These are phyloP conservation scores for Anhinga anhinga DNA, from an alignment of 2,113 vertebrate species.

Conservation along the genomic window DNA sequence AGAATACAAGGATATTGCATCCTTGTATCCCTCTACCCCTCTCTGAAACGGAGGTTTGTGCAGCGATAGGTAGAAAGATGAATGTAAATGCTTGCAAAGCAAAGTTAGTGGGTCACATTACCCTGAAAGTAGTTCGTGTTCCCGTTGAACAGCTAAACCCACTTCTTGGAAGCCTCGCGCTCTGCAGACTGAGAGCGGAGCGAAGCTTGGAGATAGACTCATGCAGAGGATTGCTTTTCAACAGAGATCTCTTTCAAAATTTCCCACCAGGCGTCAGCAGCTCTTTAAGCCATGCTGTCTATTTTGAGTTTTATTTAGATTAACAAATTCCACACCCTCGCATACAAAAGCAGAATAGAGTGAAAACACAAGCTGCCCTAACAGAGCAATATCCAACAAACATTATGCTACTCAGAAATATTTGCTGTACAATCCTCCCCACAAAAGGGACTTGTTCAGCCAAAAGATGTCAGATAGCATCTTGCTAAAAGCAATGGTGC, in stretches of 20 bases:
- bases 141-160: not conserved
- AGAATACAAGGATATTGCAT: too few species aligned
- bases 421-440: slow-evolving; percentile 78
- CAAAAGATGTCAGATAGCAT: slow-evolving; percentile 83
- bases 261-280: slow-evolving; percentile 75
- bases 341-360: slow-evolving; percentile 79
- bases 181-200: not conserved
- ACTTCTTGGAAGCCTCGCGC: not conserved
- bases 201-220: not conserved
- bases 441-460: slow-evolving; percentile 78
- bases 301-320: slow-evolving; percentile 86
- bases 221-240: slow-evolving; percentile 58
- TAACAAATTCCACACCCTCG: slow-evolving; percentile 83
- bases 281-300: slow-evolving; percentile 72
- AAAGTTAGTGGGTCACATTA: fast-evolving
- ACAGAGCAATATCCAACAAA: slow-evolving; percentile 81
- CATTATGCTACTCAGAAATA: slow-evolving; percentile 81
- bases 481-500: slow-evolving; percentile 77
- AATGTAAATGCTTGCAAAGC: not conserved
- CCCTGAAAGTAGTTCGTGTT: not conserved
- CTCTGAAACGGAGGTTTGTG: not conserved
- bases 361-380: slow-evolving; percentile 83
- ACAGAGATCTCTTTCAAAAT: slow-evolving; percentile 62
- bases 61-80: not conserved
- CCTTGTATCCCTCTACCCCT: not conserved